Evolutionary conservation across 2,797 vertebrate species (phyloP), one percentile per base, ranked within the genome.

Genomic region (Sebastes nivosus): DNA sequence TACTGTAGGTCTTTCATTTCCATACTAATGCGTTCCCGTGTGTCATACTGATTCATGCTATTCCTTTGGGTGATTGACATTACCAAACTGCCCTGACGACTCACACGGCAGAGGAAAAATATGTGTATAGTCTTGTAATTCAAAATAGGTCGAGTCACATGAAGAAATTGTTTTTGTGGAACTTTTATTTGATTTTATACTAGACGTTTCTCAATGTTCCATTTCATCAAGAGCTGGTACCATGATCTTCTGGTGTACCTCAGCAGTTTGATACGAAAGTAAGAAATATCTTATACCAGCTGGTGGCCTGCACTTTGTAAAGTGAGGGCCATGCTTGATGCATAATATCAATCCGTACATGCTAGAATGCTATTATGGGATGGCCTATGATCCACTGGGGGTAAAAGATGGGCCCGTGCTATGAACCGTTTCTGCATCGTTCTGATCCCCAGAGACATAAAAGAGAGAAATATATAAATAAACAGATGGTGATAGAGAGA

Each of bases 1-100:
- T 16, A 72, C 54, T 64, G 69, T 61, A 73, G 66, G 59, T 77
- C 65, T 82, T 81, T 88, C 82, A 89, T 87, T 87, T 88, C 84
- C 86, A 89, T 84, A 70, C 77, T 85, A 87, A 88, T 88, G 71
- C 8, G 2, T 32, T 65, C 22, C 63, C 52, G 27, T 58, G 81
- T 68, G 78, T 83, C 70, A 57, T 12, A 66, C 67, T 50, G 75
- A 80, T 79, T 84, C 42, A 29, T 6, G n/a, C 25, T 29, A 42
- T 67, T 86, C 80, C 75, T 75, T 59, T 73, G 72, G 72, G 78
- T 57, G 65, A 61, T 32, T 77, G 75, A 70, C 76, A 32, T 60
- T 75, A 80, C 65, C 70, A 76, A 79, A 71, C 36, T 59, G 24
- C 25, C 60, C 57, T 11, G 57, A 66, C 32, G 38, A 58, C 73